Evolutionary conservation across 2,113 vertebrate genomes (phyloP), one percentile per base, ranked within the genome.

Genomic region (Spheniscus mendiculus): DNA sequence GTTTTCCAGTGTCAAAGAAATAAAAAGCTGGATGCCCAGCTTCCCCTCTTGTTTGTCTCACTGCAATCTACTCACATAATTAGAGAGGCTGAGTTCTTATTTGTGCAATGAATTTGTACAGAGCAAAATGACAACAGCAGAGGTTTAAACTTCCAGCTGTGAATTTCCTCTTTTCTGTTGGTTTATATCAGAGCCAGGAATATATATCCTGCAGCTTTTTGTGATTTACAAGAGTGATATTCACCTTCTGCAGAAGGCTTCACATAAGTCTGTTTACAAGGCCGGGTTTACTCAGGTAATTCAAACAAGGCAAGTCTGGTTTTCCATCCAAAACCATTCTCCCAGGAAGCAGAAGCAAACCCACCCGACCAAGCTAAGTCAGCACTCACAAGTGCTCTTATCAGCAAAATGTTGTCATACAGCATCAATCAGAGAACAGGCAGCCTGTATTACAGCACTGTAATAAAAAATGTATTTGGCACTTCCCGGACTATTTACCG

Each of bases 401-500:
- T 63, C 87, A 91, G 62, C 55, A 52, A 81, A 80, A 91, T 45
- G 61, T 50, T 92, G 83, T 94, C 84, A 49, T 81, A 53, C 9
- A 76, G 45, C 71, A 91, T 90, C 78, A 86, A 55, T 61, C 65
- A 94, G 82, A 93, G 73, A 94, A 74, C 8, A 87, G 32, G 61
- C 69, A 93, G 73, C 25, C 62, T 73, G n/a, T n/a, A n/a, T n/a
- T 53, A 76, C 29, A 87, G 42, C 36, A 76, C 38, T 62, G 58
- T 78, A 94, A 95, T 83, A 86, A 97, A 96, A 96, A 90, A 92
- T 42, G 11, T 71, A 82, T 87, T 83, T 88, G 65, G 17, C 55
- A 52, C 63, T 94, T 93, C 53, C 89, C 0, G 0, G 56, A 50
- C 81, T 87, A 94, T 81, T 94, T 87, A 56, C 34, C 0, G 0